Percentiles rank a stretch among this genome's conserved stretches.
These are phyloP conservation scores for Mamestra brassicae DNA, from an alignment of 2,888 invertebrate species.

Conservation along the genomic window DNA sequence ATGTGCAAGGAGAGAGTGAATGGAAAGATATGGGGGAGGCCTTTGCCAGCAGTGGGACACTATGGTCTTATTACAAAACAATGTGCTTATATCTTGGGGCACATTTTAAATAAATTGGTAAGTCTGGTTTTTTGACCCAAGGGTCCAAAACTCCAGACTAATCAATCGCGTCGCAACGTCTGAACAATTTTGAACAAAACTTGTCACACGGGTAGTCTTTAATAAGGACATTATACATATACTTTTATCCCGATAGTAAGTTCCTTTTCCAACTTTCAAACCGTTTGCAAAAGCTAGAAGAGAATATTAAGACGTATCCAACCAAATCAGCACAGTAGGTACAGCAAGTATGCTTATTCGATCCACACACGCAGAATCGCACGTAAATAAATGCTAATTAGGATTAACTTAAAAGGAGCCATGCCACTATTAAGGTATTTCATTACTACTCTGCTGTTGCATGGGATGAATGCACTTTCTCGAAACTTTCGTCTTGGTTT, in stretches of 20 bases:
- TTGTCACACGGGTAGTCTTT: not conserved
- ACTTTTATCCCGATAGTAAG: too few relatives aligned
- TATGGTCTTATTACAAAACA: too few relatives aligned
- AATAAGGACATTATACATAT: not conserved
- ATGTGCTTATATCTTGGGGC: too few relatives aligned
- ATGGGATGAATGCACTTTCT: not conserved
- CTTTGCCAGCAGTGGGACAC: too few relatives aligned
- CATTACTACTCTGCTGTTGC: not conserved
- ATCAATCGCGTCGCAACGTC: not conserved
- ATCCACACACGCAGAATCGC: not conserved
- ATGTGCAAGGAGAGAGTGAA: not conserved
- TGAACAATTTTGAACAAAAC: not conserved
- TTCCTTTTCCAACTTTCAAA: not conserved
- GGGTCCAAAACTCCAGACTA: too few relatives aligned
- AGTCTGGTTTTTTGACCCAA: too few relatives aligned
- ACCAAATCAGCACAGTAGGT: not conserved
- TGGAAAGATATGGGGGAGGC: too few relatives aligned
- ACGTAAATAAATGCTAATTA: slow-evolving; percentile 22
- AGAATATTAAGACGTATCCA: not conserved
- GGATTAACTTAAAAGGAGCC: slow-evolving; percentile 12
- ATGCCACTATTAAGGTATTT: not conserved
- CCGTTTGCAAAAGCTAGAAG: too few relatives aligned
- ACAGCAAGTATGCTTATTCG: not conserved
- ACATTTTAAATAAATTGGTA: too few relatives aligned
- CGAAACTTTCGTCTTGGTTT: not conserved